Base-by-base conservation (phyloP, 2,797 vertebrate species). In the Amphiprion clarkii region DNA sequence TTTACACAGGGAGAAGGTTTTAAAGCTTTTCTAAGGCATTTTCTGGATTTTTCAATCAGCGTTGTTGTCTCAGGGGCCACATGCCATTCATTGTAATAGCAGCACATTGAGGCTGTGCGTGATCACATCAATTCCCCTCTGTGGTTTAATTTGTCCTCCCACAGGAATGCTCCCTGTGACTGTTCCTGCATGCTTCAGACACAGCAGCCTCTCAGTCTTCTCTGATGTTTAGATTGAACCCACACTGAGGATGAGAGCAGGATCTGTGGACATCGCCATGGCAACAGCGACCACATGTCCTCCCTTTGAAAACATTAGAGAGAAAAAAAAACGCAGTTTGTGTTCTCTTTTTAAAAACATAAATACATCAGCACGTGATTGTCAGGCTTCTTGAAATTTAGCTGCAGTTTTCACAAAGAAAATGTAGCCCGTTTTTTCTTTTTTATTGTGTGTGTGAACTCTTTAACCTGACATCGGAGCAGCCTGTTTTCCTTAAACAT, bases 241-340 rank as follows among this genome's bases (percentile, higher is more conserved):
- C 70, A 67, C 68, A 68, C 64, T 11, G 21, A 60, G 23, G 56
- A 77, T 13, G 49, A 67, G 48, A 72, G 76, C 48, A 31, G 60
- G 65, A 82, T 79, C 67, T 71, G 74, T 78, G 74, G 61, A 79
- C 74, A 51, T 87, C 66, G 3, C 79, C 83, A 77, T 82, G 78
- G 81, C 66, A 90, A 89, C 84, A 29, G 74, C 23, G 17, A 64
- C 76, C 69, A 21, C 75, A 61, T 52, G 27, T 59, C 76, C 51
- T 59, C 55, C 58, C 56, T 55, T 62, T 74, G 25, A 71, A 73
- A 78, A 74, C 59, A 6, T 36, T 36, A 7, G 8, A 10, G 8
- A 36, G 8, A 36, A 36, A 36, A 36, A 8, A 21, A 53, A 64
- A 58, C 13, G 39, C 51, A 52, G 58, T 81, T 71, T 71, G 12